Conservation (phyloP, 2,113 vertebrate genomes). For the Labeo catla region DNA sequence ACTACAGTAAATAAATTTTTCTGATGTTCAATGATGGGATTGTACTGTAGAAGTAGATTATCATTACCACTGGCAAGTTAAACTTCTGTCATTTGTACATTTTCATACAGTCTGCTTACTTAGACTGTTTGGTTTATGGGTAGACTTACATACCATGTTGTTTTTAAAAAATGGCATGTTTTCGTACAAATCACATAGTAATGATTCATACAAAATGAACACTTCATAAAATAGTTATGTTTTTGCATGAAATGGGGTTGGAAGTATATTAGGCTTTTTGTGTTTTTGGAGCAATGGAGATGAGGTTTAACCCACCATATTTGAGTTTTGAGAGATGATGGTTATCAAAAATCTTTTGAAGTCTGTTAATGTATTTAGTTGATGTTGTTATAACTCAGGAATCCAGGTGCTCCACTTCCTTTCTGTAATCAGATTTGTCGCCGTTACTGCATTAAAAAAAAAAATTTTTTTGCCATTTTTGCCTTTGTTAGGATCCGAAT, state of each 20-base stretch:
- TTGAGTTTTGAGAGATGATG: background rate
- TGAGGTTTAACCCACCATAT: background rate
- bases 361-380: background rate
- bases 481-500: too few species aligned
- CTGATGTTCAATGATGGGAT: background rate
- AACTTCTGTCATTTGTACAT: background rate
- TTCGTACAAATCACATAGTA: too few species aligned
- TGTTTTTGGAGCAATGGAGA: background rate
- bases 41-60: background rate
- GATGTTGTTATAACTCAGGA: background rate
- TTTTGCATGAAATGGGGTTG: background rate
- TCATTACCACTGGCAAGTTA: background rate
- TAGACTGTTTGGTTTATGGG: too few species aligned
- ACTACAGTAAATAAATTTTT: background rate
- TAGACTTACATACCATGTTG: too few species aligned
- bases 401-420: background rate
- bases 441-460: too few species aligned
- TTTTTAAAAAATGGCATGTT: too few species aligned
- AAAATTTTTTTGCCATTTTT: too few species aligned
- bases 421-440: background rate
- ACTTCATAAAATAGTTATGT: background rate
- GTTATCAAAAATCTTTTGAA: background rate
- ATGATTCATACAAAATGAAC: too few species aligned
- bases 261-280: background rate
- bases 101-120: too few species aligned